A percentile compares a stretch with the other conserved stretches of the same genome.
Evolutionary conservation across 2,888 invertebrate species (phyloP).

Genomic region (Geophilus truncorum): DNA sequence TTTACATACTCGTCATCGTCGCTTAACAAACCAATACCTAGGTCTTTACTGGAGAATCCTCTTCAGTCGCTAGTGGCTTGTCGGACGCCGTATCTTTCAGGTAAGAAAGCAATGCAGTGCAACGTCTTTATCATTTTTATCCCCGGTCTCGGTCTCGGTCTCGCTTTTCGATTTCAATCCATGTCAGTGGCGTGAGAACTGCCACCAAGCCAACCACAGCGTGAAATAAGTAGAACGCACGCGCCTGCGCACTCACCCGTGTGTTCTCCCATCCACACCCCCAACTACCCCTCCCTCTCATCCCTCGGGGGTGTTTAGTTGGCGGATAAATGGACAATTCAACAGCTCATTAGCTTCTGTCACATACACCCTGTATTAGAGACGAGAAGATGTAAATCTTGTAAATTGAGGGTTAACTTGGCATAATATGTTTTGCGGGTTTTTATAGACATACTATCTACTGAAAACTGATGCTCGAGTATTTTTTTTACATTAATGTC

Average conservation of each 20-base stretch:
- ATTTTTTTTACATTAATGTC: too few relatives aligned
- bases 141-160: too few relatives aligned
- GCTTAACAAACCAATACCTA: conserved; percentile 40
- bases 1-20: neutral
- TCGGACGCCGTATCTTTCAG: conserved; percentile 78
- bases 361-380: neutral
- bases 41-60: conserved; percentile 60
- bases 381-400: neutral
- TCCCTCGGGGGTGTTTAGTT: conserved; percentile 40
- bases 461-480: too few relatives aligned
- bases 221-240: conserved; percentile 5
- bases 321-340: conserved; percentile 44
- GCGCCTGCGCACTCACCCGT: neutral
- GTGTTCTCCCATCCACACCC: neutral
- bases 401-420: neutral
- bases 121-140: neutral
- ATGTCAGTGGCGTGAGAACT: conserved; percentile 5
- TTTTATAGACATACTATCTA: too few relatives aligned
- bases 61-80: conserved; percentile 75
- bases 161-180: neutral
- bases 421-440: neutral
- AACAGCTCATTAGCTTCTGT: conserved; percentile 43
- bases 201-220: neutral
- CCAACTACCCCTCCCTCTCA: conserved; percentile 22
- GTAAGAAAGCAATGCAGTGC: conserved; percentile 53